A percentile compares a stretch with the other conserved stretches of the same genome.
Conservation (phyloP, 2,888 invertebrate genomes). For the Nudaria mundana region DNA sequence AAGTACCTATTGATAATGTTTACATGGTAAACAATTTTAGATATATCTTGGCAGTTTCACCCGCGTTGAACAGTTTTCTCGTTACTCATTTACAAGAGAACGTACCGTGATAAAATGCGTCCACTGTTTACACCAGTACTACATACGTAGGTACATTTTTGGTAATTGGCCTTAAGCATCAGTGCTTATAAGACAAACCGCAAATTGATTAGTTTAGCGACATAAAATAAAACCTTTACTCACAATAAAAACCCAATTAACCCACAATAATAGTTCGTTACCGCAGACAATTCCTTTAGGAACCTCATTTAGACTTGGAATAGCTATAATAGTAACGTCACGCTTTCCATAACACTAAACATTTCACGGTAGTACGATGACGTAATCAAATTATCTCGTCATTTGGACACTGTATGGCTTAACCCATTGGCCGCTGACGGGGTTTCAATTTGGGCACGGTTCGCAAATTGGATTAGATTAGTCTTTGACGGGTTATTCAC, state of each 20-base stretch:
- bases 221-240: too few relatives aligned
- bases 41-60: too few relatives aligned
- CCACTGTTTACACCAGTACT: too few relatives aligned
- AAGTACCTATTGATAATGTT: too few relatives aligned
- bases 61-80: too few relatives aligned
- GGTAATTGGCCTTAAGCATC: too few relatives aligned
- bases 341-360: conserved; percentile 30
- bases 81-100: too few relatives aligned
- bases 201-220: too few relatives aligned
- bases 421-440: conserved; percentile 47
- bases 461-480: conserved; percentile 52
- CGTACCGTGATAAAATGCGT: too few relatives aligned
- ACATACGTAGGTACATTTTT: too few relatives aligned
- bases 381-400: conserved; percentile 51
- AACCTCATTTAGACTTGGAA: neutral
- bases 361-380: conserved; percentile 37
- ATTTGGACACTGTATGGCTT: conserved; percentile 37
- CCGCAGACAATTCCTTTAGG: neutral
- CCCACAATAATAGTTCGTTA: neutral
- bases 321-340: conserved; percentile 3
- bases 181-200: too few relatives aligned
- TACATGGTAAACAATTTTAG: too few relatives aligned
- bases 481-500: conserved; percentile 38
- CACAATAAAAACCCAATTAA: neutral
- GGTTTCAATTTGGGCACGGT: conserved; percentile 54